phyloP scores from a whole-genome alignment of 2,113 vertebrate genomes.

The Hippocampus guttulatus region DNA sequence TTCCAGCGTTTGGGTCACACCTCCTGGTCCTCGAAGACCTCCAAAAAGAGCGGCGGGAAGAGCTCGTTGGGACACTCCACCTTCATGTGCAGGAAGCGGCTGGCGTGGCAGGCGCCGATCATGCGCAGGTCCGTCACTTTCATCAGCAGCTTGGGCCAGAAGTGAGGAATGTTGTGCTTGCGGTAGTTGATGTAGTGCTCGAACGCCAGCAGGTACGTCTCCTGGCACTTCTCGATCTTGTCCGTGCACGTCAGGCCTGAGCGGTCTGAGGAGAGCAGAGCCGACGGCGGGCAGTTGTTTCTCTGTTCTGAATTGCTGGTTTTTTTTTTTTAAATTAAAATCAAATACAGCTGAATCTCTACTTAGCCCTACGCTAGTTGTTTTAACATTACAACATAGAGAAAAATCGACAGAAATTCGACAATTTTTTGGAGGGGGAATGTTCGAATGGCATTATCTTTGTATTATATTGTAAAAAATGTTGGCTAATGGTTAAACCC shows the following conservation, averaged over 20 bases:
- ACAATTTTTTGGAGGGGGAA: too few relatives aligned
- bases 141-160: constrained; percentile 99
- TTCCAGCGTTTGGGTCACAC: constrained; percentile 47
- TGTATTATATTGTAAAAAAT: too few relatives aligned
- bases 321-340: too few relatives aligned
- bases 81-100: constrained; percentile 99
- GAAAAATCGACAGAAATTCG: too few relatives aligned
- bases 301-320: too few relatives aligned
- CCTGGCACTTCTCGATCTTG: constrained; percentile 96
- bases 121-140: constrained; percentile 99
- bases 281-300: too few relatives aligned
- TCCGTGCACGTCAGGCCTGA: constrained; percentile 89
- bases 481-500: too few relatives aligned
- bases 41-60: constrained; percentile 94
- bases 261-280: constrained; percentile 77
- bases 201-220: constrained; percentile 95
- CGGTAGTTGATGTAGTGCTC: constrained; percentile 99
- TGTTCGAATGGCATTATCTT: too few relatives aligned
- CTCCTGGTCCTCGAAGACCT: constrained; percentile 92
- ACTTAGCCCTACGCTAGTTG: too few relatives aligned
- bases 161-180: constrained; percentile 97
- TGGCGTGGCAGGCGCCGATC: constrained; percentile 98
- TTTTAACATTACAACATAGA: too few relatives aligned
- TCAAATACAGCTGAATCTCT: too few relatives aligned
- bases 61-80: constrained; percentile 99